Evolutionary conservation across 2,113 vertebrate species (phyloP).

Genomic region (Uria lomvia): DNA sequence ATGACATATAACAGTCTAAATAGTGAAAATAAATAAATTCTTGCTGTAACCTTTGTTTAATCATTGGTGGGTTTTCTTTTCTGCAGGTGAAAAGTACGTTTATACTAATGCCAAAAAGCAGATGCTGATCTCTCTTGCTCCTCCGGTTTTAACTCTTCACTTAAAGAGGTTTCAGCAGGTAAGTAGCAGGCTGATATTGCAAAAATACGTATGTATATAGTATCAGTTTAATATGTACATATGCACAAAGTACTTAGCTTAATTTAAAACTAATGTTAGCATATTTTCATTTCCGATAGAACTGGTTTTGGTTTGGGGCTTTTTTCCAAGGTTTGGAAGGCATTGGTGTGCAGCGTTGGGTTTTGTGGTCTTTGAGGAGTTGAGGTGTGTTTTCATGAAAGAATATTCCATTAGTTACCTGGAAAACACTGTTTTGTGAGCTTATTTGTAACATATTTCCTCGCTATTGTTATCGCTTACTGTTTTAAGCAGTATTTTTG

Average conservation of each 20-base stretch:
- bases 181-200: not conserved
- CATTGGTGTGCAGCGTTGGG: not conserved
- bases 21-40: not conserved
- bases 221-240: not conserved
- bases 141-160: constrained; percentile 92
- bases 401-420: not conserved
- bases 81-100: constrained; percentile 79
- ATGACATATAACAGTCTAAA: not conserved
- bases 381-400: not conserved
- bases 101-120: constrained; percentile 96
- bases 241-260: not conserved
- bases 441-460: not conserved
- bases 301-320: rapidly evolving
- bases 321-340: not conserved
- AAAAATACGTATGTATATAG: not conserved
- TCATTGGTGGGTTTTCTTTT: not conserved
- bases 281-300: not conserved
- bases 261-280: not conserved
- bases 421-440: not conserved
- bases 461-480: not conserved
- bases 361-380: not conserved
- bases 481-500: not conserved
- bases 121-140: constrained; percentile 91
- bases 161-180: constrained; percentile 97
- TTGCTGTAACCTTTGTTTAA: not conserved